phyloP scores from a whole-genome alignment of 23 tunicate genomes.

The Halocynthia roretzi region DNA sequence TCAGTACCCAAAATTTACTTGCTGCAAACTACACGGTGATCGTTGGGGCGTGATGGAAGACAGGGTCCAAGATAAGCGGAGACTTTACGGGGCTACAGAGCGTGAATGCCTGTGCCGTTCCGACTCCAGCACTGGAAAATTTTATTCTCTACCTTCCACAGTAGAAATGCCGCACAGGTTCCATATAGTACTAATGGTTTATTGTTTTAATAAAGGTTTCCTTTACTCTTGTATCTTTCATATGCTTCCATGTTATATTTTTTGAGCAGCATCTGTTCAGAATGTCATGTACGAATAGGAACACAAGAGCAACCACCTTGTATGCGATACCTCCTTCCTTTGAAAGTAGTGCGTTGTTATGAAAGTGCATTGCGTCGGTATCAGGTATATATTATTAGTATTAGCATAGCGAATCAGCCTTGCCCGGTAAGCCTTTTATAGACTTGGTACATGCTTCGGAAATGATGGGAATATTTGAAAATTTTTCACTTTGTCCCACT shows the following conservation, averaged over 20 bases:
- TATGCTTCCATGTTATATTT: neutral
- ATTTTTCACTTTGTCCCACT: too few species aligned
- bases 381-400: too few species aligned
- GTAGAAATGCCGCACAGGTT: conserved; percentile 30
- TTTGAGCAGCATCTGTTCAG: conserved; percentile 33
- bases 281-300: conserved; percentile 42
- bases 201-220: neutral
- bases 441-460: too few species aligned
- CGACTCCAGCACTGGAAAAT: conserved; percentile 7
- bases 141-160: conserved; percentile 4
- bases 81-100: conserved; percentile 10
- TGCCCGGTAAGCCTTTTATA: too few species aligned
- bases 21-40: conserved; percentile 32
- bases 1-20: conserved; percentile 45
- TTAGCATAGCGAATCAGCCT: too few species aligned
- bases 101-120: conserved; percentile 25
- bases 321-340: conserved; percentile 45
- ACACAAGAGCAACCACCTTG: conserved; percentile 62
- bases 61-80: neutral
- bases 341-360: conserved; percentile 74
- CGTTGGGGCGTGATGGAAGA: neutral
- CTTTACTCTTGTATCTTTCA: neutral
- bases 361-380: conserved; percentile 22
- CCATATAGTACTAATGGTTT: neutral
- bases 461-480: too few species aligned